A percentile compares a stretch with the other conserved stretches of the same genome.
These are phyloP conservation scores for Camponotus fellah DNA, from an alignment of 2,888 invertebrate species.

Conservation along the genomic window DNA sequence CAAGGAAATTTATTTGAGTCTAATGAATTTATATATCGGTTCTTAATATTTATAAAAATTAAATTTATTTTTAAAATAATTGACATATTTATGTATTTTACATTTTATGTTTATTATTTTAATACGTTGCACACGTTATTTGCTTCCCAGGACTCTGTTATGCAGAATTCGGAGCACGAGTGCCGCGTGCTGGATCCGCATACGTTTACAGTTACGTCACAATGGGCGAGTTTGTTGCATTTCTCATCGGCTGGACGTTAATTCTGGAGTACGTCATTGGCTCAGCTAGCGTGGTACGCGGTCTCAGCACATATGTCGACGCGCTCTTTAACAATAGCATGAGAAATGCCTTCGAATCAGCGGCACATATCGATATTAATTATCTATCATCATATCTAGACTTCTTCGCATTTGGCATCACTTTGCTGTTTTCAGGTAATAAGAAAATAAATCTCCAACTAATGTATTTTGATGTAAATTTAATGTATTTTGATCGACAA, in stretches of 20 bases:
- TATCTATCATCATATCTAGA: slow-evolving; percentile 92
- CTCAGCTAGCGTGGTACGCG: slow-evolving; percentile 94
- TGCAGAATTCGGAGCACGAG: slow-evolving; percentile 96
- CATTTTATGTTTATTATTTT: neutral
- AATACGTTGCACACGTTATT: neutral
- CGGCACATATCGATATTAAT: slow-evolving; percentile 89
- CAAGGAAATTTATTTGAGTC: neutral
- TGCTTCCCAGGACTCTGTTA: slow-evolving; percentile 92
- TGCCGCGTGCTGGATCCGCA: slow-evolving; percentile 96
- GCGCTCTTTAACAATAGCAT: slow-evolving; percentile 90
- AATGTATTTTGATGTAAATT: too few relatives aligned
- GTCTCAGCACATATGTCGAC: slow-evolving; percentile 93
- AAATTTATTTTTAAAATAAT: neutral
- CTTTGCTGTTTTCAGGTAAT: slow-evolving; percentile 90
- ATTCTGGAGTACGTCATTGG: slow-evolving; percentile 96
- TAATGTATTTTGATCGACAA: neutral
- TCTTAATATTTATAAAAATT: neutral
- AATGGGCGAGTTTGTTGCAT: slow-evolving; percentile 96
- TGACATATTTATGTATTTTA: neutral
- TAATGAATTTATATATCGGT: neutral
- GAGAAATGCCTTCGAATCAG: slow-evolving; percentile 88
- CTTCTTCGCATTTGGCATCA: slow-evolving; percentile 91
- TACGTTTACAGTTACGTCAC: slow-evolving; percentile 98
- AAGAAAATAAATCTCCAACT: neutral
- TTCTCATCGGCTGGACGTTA: slow-evolving; percentile 97